Evolutionary conservation across 2,888 invertebrate species (phyloP).

Genomic region (Drosophila lutescens): DNA sequence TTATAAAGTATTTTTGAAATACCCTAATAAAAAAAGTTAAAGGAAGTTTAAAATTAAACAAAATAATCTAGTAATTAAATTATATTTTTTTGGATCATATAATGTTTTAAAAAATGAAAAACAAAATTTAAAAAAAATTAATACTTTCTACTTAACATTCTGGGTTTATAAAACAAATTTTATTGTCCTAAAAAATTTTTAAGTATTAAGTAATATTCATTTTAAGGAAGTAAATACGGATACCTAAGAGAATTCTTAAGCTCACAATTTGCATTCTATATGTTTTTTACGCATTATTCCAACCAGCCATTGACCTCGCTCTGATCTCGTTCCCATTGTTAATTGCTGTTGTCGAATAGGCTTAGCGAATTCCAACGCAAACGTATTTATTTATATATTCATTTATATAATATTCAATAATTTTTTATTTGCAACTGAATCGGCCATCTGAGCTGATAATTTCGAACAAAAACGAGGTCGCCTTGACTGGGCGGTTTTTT

Average conservation of each 20-base stretch:
- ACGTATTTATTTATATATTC: slow-evolving; percentile 19
- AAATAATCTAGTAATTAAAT: no score
- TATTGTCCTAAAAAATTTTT: no score
- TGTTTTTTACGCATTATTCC: slow-evolving; percentile 36
- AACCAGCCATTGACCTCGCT: slow-evolving; percentile 67
- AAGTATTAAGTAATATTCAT: no score
- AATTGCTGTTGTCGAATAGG: slow-evolving; percentile 41
- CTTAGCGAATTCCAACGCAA: slow-evolving; percentile 42
- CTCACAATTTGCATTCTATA: background rate
- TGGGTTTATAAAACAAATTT: background rate
- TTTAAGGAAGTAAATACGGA: no score
- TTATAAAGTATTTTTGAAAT: slow-evolving; percentile 8
- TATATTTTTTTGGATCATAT: no score
- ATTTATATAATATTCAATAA: slow-evolving; percentile 18
- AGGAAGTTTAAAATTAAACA: background rate
- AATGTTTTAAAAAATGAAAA: background rate
- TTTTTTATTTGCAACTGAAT: slow-evolving; percentile 29
- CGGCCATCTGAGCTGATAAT: slow-evolving; percentile 28
- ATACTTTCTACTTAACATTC: background rate
- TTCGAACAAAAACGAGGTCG: slow-evolving; percentile 31
- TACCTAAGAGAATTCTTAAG: background rate
- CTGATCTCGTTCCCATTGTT: slow-evolving; percentile 27
- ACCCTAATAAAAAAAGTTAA: background rate
- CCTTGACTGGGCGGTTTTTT: background rate
- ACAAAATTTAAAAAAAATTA: background rate